These are phyloP conservation scores for Melitaea cinxia DNA, from an alignment of 1,140 invertebrate genomes.

Conservation along the genomic window DNA sequence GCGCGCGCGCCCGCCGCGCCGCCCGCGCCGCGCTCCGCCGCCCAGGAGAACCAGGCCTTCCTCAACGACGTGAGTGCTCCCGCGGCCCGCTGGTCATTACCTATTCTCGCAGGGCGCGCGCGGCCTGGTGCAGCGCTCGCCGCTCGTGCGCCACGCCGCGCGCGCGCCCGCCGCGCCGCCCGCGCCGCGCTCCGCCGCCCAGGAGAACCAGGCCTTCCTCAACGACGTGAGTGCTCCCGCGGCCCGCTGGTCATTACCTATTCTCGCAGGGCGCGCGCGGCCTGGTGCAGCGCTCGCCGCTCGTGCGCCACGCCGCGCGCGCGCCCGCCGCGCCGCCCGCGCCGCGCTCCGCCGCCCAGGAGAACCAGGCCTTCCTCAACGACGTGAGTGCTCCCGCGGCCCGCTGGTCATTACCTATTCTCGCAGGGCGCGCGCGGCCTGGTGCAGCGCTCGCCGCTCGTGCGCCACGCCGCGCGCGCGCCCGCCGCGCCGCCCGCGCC, in stretches of 20 bases:
- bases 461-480: no score
- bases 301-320: conserved; percentile 92
- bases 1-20: conserved; percentile 84
- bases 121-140: conserved; percentile 93
- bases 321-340: conserved; percentile 85
- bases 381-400: conserved; percentile 38
- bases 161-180: conserved; percentile 84
- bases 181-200: conserved; percentile 88
- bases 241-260: conserved; percentile 85
- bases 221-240: conserved; percentile 87
- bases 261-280: conserved; percentile 91
- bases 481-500: no score
- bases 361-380: conserved; percentile 86
- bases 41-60: conserved; percentile 93
- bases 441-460: no score
- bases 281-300: conserved; percentile 93
- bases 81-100: conserved; percentile 66
- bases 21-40: conserved; percentile 87
- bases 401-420: no score
- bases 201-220: conserved; percentile 93
- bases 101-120: conserved; percentile 90
- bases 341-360: conserved; percentile 88
- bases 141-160: conserved; percentile 92
- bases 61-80: conserved; percentile 88
- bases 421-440: no score